Conservation (phyloP, 2,797 vertebrate species). For the Sternarchorhynchus goeldii region DNA sequence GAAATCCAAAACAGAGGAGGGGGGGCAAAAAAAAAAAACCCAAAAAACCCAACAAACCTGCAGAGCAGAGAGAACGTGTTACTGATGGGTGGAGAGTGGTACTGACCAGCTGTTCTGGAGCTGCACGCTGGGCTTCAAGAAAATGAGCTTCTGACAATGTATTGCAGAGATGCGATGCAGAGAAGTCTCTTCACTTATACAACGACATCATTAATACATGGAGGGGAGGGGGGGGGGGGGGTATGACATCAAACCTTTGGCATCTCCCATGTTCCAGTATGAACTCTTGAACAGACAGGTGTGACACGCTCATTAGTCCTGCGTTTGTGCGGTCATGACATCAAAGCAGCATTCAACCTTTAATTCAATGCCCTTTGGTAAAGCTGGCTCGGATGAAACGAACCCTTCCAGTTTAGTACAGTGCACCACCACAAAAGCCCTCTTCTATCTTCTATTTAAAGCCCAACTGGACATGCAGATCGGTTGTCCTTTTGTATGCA, state of each 20-base stretch:
- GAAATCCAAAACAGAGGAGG: conserved; percentile 36
- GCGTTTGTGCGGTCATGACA: background rate
- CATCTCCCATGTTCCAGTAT: background rate
- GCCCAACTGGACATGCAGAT: background rate
- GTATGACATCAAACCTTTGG: background rate
- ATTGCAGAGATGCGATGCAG: too few relatives aligned
- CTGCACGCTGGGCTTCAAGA: too few relatives aligned
- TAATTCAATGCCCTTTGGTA: background rate
- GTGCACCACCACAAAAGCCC: background rate
- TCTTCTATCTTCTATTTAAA: conserved; percentile 34
- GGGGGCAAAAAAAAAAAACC: background rate
- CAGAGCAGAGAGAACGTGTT: conserved; percentile 43
- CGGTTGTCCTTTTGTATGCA: background rate
- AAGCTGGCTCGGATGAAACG: background rate
- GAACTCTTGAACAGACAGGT: background rate
- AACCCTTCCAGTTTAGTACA: background rate
- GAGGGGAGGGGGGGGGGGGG: too few relatives aligned
- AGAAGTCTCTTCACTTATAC: too few relatives aligned
- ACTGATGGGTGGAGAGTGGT: background rate
- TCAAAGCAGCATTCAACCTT: background rate
- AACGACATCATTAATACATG: too few relatives aligned
- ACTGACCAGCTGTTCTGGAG: too few relatives aligned
- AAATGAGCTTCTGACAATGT: too few relatives aligned
- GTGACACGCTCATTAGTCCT: background rate
- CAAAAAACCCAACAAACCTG: conserved; percentile 43